These are phyloP conservation scores for Stratiomys singularior DNA, from an alignment of 2,888 invertebrate genomes.

Conservation along the genomic window DNA sequence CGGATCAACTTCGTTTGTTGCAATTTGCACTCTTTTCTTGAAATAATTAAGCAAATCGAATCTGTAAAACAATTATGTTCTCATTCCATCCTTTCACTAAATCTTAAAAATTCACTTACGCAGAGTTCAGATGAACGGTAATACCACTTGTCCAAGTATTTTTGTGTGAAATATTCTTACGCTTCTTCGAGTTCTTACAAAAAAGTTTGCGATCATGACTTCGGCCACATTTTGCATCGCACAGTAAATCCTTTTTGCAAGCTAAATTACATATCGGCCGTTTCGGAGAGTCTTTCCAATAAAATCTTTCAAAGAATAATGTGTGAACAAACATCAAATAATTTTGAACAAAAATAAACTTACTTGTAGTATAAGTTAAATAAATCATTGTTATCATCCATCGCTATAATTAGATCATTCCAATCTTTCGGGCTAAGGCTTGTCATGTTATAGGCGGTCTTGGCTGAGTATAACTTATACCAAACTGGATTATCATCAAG, in stretches of 20 bases:
- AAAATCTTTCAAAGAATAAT: no score
- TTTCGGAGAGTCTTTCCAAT: slow-evolving; percentile 90
- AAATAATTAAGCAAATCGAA: neutral
- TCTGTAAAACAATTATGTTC: slow-evolving; percentile 11
- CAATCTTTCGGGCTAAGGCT: slow-evolving; percentile 89
- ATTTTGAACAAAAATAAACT: neutral
- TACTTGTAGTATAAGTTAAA: slow-evolving; percentile 92
- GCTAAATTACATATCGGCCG: slow-evolving; percentile 84
- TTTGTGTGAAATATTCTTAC: slow-evolving; percentile 61
- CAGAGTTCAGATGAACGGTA: slow-evolving; percentile 82
- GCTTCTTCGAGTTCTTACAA: slow-evolving; percentile 82
- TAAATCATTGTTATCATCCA: slow-evolving; percentile 86
- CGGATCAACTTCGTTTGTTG: slow-evolving; percentile 44
- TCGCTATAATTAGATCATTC: slow-evolving; percentile 87
- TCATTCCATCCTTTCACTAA: no score
- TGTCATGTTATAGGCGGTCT: slow-evolving; percentile 85
- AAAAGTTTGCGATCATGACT: slow-evolving; percentile 86
- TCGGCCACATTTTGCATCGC: slow-evolving; percentile 86
- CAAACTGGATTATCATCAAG: slow-evolving; percentile 88
- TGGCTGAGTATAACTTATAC: slow-evolving; percentile 87
- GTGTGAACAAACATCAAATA: neutral
- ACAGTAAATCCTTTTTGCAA: slow-evolving; percentile 85
- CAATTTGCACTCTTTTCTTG: neutral
- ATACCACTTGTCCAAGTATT: slow-evolving; percentile 68
- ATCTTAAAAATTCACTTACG: slow-evolving; percentile 75